Evolutionary conservation across 2,888 invertebrate species (phyloP), one percentile per base, ranked within the genome.

Genomic region (Dorcus parallelipipedus): DNA sequence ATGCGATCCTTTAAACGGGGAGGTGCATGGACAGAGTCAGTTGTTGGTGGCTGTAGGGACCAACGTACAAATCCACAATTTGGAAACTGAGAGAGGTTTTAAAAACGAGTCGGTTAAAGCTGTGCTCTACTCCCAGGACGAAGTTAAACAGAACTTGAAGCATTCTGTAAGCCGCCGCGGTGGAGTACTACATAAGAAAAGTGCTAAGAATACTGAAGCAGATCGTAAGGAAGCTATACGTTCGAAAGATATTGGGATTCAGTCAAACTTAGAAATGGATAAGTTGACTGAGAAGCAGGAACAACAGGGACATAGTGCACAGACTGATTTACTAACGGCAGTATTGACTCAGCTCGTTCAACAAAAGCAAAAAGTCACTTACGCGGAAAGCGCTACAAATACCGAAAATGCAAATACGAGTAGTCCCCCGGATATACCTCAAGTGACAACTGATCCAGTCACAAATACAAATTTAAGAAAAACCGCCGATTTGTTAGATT

Each of bases 31-130:
- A 1, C 81, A 85, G 69, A 73, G 84, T 3, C 80, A 83, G 67
- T 81, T 84, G 43, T 67, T 86, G 8, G 73, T 85, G 38, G 86
- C 86, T 40, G 76, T 86, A 48, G 86, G 86, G 9, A 84, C 84
- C 3, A 81, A 83, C 47, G 78, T 81, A 48, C 86, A 86, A 74
- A 82, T 86, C 38, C 77, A 80, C 14, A 77, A 81, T 59, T 70
- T 86, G 41, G 82, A 83, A 73, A 52, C 58, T 4, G 76, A 77
- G 53, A 63, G 77, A 56, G 77, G 77, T 9, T 75, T 79, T 72
- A 72, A 76, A 75, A 68, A 70, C 38, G 63, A 64, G 68, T 74
- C 66, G 2, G 68, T 72, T 8, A 59, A 51, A 50, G 23, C 41
- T 51, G 45, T 42, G 9, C 39, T 33, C 26, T 33, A 33, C 7